Evolutionary conservation across 2,113 vertebrate genomes (phyloP), one percentile per base, ranked within the genome.

Genomic region (Sylvietta virens): DNA sequence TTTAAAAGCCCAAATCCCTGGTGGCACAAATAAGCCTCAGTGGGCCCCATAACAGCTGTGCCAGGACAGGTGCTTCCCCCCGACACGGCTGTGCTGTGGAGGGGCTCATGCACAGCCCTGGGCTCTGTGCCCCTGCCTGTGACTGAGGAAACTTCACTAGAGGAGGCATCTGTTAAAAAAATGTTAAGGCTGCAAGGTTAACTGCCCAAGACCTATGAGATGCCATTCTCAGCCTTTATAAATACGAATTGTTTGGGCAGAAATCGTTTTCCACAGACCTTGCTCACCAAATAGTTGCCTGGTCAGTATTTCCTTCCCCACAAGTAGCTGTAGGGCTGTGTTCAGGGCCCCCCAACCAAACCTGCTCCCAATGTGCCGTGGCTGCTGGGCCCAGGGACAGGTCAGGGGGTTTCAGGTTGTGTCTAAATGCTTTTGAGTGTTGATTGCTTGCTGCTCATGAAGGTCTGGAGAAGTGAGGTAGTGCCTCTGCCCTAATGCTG

Each of bases 341-440:
- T 6, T 51, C 11, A 37, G 51, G 39, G 24, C 16, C 48, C 21
- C 16, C 22, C 3, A 18, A 24, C 40, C 50, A 69, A 60, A 13
- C 7, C 17, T 4, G 9, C 27, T 66, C 27, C 26, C 6, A 3
- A 3, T 7, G 6, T 2, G 3, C 31, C 3, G 4, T 35, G 47
- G 28, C 4, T 13, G 6, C n/a, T 30, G n/a, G n/a, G n/a, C 28
- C 15, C 2, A 1, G 4, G 22, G 6, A 4, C 9, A 1, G 15
- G 13, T 6, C 15, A 6, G 18, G 40, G 27, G 2, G 5, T 47
- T 54, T 77, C 31, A 24, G 60, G 8, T 15, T 42, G 31, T 62
- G 11, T 28, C 22, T 48, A 24, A 78, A 45, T 3, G 1, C 7
- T 35, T 64, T 4, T 5, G 18, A 66, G 14, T 15, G 9, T 57